Evolutionary conservation across 2,888 invertebrate species (phyloP).

Genomic region (Tipula vernalis): DNA sequence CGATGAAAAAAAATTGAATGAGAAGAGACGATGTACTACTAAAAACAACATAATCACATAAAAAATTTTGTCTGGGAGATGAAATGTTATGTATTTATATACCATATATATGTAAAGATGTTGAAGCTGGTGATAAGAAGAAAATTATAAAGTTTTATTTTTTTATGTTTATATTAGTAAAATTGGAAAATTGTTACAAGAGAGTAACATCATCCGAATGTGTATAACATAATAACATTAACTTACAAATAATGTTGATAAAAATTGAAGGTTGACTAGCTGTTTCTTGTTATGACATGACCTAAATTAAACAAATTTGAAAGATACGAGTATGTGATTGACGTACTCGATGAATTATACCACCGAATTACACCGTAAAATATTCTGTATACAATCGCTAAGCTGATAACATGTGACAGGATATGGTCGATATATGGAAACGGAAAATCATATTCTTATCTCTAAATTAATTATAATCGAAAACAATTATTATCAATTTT

Average conservation of each 20-base stretch:
- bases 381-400: not conserved
- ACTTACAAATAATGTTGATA: not conserved
- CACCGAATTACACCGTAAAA: not conserved
- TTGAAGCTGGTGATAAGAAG: not conserved
- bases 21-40: not conserved
- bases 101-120: not conserved
- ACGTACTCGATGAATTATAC: not conserved
- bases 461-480: not conserved
- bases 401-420: not conserved
- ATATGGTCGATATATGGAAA: not conserved
- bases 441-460: not conserved
- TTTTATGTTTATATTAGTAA: not conserved
- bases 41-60: not conserved
- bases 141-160: not conserved
- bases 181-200: not conserved
- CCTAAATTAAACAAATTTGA: not conserved
- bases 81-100: not conserved
- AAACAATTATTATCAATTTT: not conserved
- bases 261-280: not conserved
- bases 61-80: not conserved
- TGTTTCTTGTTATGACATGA: not conserved
- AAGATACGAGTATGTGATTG: not conserved
- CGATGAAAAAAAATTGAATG: not conserved
- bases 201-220: not conserved
- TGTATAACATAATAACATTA: not conserved